Evolutionary conservation across 1,140 invertebrate genomes (phyloP), one percentile per base, ranked within the genome.

Genomic region (Philotrypesis tridentata): DNA sequence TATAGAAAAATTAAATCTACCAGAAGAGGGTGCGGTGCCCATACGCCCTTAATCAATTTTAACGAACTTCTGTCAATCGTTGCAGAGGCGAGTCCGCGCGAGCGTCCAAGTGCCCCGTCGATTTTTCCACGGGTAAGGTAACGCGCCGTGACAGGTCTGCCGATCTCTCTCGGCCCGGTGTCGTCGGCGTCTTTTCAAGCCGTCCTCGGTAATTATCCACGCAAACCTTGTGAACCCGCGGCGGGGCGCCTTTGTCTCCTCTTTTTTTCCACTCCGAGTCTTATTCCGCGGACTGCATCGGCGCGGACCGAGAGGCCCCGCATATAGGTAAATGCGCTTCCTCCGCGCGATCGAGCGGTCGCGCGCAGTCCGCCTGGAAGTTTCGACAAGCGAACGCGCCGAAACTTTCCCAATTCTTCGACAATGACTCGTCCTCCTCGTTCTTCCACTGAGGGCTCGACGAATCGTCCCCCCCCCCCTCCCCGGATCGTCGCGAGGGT

Each of bases 171-270:
- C 80, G 75, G 80, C 79, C 78, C 75, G n/a, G n/a, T n/a, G n/a
- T n/a, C n/a, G 85, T 89, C 87, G 88, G 88, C 87, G 85, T 86
- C 89, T 89, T 90, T 89, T 87, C 85, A 83, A 87, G 84, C 88
- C 85, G 86, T 90, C 88, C 86, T 80, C 76, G 84, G 86, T 87
- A 89, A 90, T 90, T 90, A 90, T 88, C 86, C 86, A 85, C 87
- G 85, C 87, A 87, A 89, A 87, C 85, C 85, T 83, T 73, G 82
- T 73, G 80, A 84, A 83, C 70, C 70, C 83, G 78, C 82, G 79
- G 82, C 79, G 71, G 82, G 79, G 82, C 79, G 71, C 84, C 84
- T 65, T 61, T 75, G 73, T 75, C n/a, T n/a, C n/a, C n/a, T n/a
- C n/a, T 29, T 68, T 55, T 79, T 17, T 79, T 78, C 76, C 31